A percentile compares a stretch with the other conserved stretches of the same genome.
These are phyloP conservation scores for Megathymus violae DNA, from an alignment of 1,140 invertebrate genomes.

Conservation along the genomic window DNA sequence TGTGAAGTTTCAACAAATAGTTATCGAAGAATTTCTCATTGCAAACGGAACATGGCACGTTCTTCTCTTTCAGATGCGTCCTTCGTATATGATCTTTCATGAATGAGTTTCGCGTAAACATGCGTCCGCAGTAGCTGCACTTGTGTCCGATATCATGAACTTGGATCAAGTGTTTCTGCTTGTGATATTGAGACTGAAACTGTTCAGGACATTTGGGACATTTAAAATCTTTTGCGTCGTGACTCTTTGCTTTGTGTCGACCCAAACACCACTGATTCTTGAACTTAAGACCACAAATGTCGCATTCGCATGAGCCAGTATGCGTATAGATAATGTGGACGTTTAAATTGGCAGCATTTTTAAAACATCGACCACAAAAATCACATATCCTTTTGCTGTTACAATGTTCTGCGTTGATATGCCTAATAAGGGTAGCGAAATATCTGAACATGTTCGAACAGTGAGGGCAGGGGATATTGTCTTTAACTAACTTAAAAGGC, in stretches of 20 bases:
- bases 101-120: constrained; percentile 75
- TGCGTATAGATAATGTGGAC: constrained; percentile 65
- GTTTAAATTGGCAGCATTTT: constrained; percentile 60
- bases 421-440: constrained; percentile 60
- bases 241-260: constrained; percentile 61
- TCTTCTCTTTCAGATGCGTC: constrained; percentile 75
- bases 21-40: constrained; percentile 74
- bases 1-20: constrained; percentile 74
- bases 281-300: constrained; percentile 61
- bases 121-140: constrained; percentile 64
- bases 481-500: constrained; percentile 63
- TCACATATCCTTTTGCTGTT: constrained; percentile 70
- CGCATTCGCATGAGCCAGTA: constrained; percentile 57
- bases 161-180: constrained; percentile 71
- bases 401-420: constrained; percentile 67
- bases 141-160: constrained; percentile 68
- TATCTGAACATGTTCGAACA: constrained; percentile 63
- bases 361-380: constrained; percentile 67
- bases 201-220: constrained; percentile 67
- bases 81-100: constrained; percentile 71
- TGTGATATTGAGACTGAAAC: constrained; percentile 70
- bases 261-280: constrained; percentile 67
- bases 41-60: constrained; percentile 67
- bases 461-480: constrained; percentile 63
- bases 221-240: constrained; percentile 66